Conservation (phyloP, 2,797 vertebrate species). For the Ataeniobius toweri region DNA sequence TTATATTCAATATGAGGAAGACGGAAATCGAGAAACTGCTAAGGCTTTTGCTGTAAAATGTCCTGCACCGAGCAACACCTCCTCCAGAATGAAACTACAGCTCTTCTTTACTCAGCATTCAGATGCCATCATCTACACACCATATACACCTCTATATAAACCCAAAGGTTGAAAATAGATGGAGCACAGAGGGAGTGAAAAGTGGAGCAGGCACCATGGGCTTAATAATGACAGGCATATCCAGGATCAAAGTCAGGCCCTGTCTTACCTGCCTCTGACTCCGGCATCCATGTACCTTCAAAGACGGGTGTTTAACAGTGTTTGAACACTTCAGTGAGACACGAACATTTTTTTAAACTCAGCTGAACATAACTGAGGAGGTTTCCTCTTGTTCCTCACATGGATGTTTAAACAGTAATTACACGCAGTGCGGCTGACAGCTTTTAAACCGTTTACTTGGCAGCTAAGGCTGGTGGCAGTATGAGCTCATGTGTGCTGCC, state of each 20-base stretch:
- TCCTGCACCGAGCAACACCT: background rate
- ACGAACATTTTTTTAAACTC: constrained; percentile 21
- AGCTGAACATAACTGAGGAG: constrained; percentile 22
- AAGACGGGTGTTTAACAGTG: constrained; percentile 43
- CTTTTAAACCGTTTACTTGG: constrained; percentile 43
- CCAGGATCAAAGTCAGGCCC: constrained; percentile 52
- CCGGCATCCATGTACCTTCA: constrained; percentile 38
- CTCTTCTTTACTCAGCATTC: constrained; percentile 47
- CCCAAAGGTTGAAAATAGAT: constrained; percentile 63
- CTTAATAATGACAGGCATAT: constrained; percentile 54
- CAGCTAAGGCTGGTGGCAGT: constrained; percentile 39
- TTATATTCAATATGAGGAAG: background rate
- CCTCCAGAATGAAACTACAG: constrained; percentile 28
- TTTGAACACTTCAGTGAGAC: constrained; percentile 26
- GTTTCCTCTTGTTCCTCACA: constrained; percentile 16
- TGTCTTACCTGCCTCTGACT: constrained; percentile 45
- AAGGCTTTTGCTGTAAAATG: background rate
- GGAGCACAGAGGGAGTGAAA: constrained; percentile 42
- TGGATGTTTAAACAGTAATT: constrained; percentile 41
- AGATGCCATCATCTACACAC: constrained; percentile 13
- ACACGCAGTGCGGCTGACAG: constrained; percentile 9
- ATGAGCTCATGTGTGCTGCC: constrained; percentile 32
- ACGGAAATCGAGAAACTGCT: background rate
- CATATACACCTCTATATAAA: constrained; percentile 35
- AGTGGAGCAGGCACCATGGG: constrained; percentile 67